Evolutionary conservation across 2,888 invertebrate species (phyloP), one percentile per base, ranked within the genome.

Genomic region (Phrixothrix hirtus): DNA sequence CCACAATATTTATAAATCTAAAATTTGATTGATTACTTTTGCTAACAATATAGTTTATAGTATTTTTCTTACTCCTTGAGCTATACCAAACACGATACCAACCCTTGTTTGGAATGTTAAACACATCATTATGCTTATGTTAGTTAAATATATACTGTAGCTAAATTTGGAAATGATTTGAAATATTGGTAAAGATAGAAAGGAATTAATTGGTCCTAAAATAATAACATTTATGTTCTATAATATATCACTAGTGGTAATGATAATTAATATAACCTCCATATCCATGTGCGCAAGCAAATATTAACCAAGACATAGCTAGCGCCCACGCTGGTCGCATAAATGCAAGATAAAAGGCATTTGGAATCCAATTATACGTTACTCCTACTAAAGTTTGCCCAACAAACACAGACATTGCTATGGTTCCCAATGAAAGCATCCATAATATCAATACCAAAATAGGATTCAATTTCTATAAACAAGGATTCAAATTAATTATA

Each of bases 281-380:
- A 63, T 77, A 76, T 39, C 79, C 79, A 49, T 73, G 70, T 1
- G 65, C 69, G 46, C 80, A 81, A 0, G 78, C 78, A 27, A 79
- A 73, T 10, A 80, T 68, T 2, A 81, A 63, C 79, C 79, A 80
- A 0, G 77, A 73, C 1, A 80, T 53, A 4, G 74, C 76, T 5
- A 76, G 14, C 0, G 77, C 73, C 81, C 81, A 81, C 0, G 65
- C 62, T 0, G 78, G 73, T 36, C 79, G 66, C 61, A 75, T 72
- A 38, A 76, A 75, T 0, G 77, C 75, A 46, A 70, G 62, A 44
- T 65, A 63, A 14, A 21, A 21, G 21, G 21, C 21, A 7, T 21
- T 21, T 5, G 21, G 21, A 5, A 21, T 5, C 21, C 21, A 21
- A 21, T 7, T 21, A 7, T 21, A 21, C 7, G 3, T 7, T 21